Base-by-base conservation (phyloP, 2,888 invertebrate species). In the Calameuta filiformis region DNA sequence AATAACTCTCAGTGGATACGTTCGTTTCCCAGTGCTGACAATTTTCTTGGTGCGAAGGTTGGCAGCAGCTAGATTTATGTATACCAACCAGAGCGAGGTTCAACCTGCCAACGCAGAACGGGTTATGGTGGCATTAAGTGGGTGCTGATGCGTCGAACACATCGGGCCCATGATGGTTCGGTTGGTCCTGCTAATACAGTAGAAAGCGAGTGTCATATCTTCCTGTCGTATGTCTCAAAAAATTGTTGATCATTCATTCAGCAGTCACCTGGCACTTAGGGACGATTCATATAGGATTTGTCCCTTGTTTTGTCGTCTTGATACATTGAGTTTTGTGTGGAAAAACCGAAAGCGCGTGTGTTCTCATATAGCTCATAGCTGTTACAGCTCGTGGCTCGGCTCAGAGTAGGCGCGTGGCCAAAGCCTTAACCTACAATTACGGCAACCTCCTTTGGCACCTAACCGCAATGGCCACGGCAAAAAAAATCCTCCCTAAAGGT, bases 361-460 rank as follows among this genome's bases (percentile, higher is more conserved):
- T 9, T 34, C n/a, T 71, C 56, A 56, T 56, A 56, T 56, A 56
- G 23, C 23, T 56, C 23, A 23, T 56, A 23, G 56, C 56, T 56
- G 23, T 56, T 56, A 23, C 56, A 56, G 23, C 56, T 56, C 56
- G 23, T 23, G 23, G 56, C 56, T 23, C 23, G 15, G 56, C 56
- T 56, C 23, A 2, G 33, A 35, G 35, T 35, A 35, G 30, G 68
- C 84, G 75, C 79, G 80, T 83, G 82, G 79, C 78, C 15, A 34
- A 56, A 71, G 71, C 71, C 33, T 71, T 75, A 80, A 80, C 80
- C 77, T 79, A 77, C 80, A 82, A 84, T 85, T 82, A 82, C 81
- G 80, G 33, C 77, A 75, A 79, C 73, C 74, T 69, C 30, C 35
- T 78, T 33, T 73, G 34, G 37, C 68, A 37, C 71, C 74, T 35